Evolutionary conservation across 2,113 vertebrate genomes (phyloP).

Genomic region (Petaurus breviceps): DNA sequence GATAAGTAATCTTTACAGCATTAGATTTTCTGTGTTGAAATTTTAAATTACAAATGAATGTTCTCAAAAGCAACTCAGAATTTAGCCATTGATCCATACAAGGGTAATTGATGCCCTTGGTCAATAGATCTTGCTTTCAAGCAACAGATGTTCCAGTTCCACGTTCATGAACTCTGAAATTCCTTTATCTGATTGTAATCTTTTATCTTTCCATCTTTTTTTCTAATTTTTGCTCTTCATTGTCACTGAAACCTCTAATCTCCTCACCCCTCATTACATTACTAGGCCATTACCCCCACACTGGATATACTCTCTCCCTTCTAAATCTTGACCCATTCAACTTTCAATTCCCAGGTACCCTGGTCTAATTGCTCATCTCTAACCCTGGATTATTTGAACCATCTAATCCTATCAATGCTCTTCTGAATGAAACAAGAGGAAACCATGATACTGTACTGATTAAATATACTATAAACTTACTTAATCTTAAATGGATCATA

Average conservation of each 20-base stretch:
- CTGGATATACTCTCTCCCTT: background rate
- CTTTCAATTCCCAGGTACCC: background rate
- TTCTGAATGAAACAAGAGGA: background rate
- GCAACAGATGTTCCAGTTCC: background rate
- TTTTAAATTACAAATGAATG: constrained; percentile 41
- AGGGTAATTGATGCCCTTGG: background rate
- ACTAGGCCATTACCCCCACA: background rate
- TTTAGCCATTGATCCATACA: background rate
- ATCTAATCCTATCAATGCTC: background rate
- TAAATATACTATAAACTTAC: background rate
- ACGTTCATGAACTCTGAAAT: background rate
- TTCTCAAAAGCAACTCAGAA: constrained; percentile 3
- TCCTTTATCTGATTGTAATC: background rate
- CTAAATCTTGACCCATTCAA: background rate
- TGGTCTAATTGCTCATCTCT: background rate
- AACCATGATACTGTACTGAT: background rate
- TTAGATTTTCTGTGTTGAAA: background rate
- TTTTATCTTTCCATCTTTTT: background rate
- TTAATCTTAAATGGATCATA: background rate
- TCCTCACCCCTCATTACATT: background rate
- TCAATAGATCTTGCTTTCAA: background rate
- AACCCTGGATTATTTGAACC: background rate
- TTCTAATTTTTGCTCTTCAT: background rate
- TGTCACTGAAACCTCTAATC: background rate
- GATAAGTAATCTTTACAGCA: background rate